Conservation (phyloP, 2,888 invertebrate genomes). For the Hecatera dysodea region DNA sequence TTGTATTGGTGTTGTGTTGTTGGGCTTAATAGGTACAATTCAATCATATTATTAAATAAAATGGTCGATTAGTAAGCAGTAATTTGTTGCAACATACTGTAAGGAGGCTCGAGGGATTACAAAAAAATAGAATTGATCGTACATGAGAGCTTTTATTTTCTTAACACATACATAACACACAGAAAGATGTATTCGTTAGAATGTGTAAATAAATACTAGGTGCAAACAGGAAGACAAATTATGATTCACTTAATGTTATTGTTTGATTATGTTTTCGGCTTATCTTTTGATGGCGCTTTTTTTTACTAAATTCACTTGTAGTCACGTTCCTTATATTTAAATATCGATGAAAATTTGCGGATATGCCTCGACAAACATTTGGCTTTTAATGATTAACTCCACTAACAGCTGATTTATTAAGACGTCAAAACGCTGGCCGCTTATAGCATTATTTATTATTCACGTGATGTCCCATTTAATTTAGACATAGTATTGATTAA, state of each 20-base stretch:
- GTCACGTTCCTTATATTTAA: conserved; percentile 48
- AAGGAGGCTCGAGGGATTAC: no score
- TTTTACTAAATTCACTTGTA: conserved; percentile 16
- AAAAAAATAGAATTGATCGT: no score
- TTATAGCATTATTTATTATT: conserved; percentile 4
- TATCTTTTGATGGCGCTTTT: conserved; percentile 37
- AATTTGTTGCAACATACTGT: no score
- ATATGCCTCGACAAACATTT: conserved; percentile 47
- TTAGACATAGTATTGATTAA: not conserved
- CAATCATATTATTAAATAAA: no score
- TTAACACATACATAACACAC: not conserved
- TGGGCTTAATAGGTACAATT: no score
- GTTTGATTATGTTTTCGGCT: conserved; percentile 33
- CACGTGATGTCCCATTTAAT: not conserved
- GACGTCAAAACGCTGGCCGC: conserved; percentile 48
- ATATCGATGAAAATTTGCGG: conserved; percentile 51
- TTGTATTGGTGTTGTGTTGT: no score
- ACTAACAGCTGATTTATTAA: conserved; percentile 55
- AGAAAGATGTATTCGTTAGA: conserved; percentile 6
- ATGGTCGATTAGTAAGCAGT: no score
- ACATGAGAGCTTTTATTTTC: no score
- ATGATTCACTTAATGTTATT: conserved; percentile 10
- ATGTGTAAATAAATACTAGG: conserved; percentile 10
- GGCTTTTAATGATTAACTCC: conserved; percentile 61
- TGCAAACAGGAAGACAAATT: conserved; percentile 29